Conservation (phyloP, 2,888 invertebrate species). For the Quadroppia sp. region DNA sequence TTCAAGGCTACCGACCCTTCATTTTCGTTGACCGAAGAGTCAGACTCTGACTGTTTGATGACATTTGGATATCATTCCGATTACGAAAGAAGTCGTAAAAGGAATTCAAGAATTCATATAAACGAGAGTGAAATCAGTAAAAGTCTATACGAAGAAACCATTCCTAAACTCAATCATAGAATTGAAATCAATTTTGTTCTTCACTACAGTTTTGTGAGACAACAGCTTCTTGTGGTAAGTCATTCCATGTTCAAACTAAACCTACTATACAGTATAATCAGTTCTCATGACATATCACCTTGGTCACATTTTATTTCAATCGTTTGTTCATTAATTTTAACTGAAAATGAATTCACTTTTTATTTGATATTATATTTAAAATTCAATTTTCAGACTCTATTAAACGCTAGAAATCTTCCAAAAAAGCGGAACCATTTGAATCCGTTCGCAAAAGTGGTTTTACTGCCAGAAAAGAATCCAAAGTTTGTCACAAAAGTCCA, state of each 20-base stretch:
- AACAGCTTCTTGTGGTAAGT: constrained; percentile 44
- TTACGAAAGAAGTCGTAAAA: background rate
- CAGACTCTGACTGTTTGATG: constrained; percentile 45
- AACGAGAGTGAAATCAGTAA: constrained; percentile 45
- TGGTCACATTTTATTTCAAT: background rate
- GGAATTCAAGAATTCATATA: constrained; percentile 39
- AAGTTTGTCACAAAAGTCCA: constrained; percentile 51
- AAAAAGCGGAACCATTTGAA: constrained; percentile 49
- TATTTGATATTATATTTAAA: too few relatives aligned
- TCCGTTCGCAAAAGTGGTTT: constrained; percentile 52
- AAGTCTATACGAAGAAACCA: constrained; percentile 43
- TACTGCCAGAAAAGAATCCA: constrained; percentile 52
- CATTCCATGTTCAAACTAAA: too few relatives aligned
- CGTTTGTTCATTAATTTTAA: background rate
- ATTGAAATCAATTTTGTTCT: constrained; percentile 45
- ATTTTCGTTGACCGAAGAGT: constrained; percentile 44
- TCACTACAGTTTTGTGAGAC: constrained; percentile 43
- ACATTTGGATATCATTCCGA: constrained; percentile 21
- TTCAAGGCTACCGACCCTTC: constrained; percentile 3
- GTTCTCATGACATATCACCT: too few relatives aligned
- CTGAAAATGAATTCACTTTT: too few relatives aligned
- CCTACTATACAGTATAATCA: too few relatives aligned
- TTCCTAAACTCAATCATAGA: constrained; percentile 3
- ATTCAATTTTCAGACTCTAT: constrained; percentile 37
- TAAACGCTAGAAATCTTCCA: constrained; percentile 46